Evolutionary conservation across 2,113 vertebrate genomes (phyloP), one percentile per base, ranked within the genome.

Genomic region (Bujurquina vittata): DNA sequence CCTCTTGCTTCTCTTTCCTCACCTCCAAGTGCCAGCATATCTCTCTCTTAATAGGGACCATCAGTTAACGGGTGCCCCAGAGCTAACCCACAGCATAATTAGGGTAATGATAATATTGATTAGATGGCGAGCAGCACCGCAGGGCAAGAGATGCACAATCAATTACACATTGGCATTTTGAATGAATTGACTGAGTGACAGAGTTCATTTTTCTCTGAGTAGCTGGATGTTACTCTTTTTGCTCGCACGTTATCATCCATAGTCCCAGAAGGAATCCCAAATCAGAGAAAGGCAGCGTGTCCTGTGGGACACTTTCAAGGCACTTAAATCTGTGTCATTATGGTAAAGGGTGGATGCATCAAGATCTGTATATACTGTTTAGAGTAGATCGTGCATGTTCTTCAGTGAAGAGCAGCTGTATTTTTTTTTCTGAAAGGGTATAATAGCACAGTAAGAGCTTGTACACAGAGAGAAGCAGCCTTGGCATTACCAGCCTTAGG

Each of bases 91-190:
- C 91, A 76, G 87, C 88, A 89, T 94, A 93, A 94, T 95, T 94
- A 94, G 89, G 83, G 91, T 94, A 94, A 94, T 90, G 91, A 84
- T 92, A 83, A 94, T 95, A 95, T 95, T 92, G 95, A 96, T 94
- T 92, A 90, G 90, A 90, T 88, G 78, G 84, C 85, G 84, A 92
- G 90, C 87, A 75, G 88, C 88, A 69, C 94, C 46, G 80, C 82
- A 37, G 89, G 89, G 91, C 89, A 58, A 83, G 86, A 89, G 91
- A 95, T 87, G 93, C 63, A 82, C 92, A 92, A 92, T 95, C 94
- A 92, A 94, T 95, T 90, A 89, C 86, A 85, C 90, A 92, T 94
- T 90, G 94, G 91, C 90, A 90, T 94, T 94, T 93, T 72, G 78
- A 91, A 91, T 90, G 83, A 90, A 93, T 89, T 94, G 92, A 94